Evolutionary conservation across 2,797 vertebrate genomes (phyloP).

Genomic region (Masticophis lateralis): DNA sequence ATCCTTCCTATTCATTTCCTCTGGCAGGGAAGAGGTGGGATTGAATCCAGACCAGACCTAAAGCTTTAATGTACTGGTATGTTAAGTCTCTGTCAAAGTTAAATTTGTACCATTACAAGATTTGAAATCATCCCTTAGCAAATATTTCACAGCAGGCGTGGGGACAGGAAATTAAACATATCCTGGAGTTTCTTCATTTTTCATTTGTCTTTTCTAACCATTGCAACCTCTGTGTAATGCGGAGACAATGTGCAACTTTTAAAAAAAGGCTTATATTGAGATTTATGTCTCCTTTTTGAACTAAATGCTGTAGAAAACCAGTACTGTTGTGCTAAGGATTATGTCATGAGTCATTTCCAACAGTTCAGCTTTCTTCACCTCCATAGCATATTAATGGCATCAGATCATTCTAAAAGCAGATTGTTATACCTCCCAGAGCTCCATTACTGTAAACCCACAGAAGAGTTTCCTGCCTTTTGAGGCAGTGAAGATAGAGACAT

Average conservation of each 20-base stretch:
- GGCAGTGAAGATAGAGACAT: background rate
- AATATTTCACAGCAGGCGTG: constrained; percentile 41
- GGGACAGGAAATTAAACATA: constrained; percentile 61
- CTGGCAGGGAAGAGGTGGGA: constrained; percentile 48
- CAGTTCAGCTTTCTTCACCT: background rate
- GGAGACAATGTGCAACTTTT: constrained; percentile 43
- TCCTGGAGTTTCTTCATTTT: constrained; percentile 60
- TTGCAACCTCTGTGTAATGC: constrained; percentile 51
- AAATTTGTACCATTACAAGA: constrained; percentile 49
- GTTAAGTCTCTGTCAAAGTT: constrained; percentile 52
- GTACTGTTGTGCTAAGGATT: background rate
- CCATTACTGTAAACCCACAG: background rate
- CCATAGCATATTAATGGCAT: background rate
- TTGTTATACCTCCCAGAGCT: background rate
- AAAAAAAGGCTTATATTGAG: constrained; percentile 36
- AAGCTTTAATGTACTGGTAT: constrained; percentile 41
- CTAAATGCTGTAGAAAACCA: background rate
- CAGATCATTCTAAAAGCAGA: background rate
- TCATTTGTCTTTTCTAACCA: constrained; percentile 46
- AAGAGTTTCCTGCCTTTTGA: background rate
- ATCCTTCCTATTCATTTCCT: constrained; percentile 25
- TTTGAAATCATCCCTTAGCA: constrained; percentile 53
- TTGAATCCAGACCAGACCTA: constrained; percentile 48
- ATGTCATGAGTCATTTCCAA: background rate
- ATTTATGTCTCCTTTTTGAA: constrained; percentile 52